Conservation (phyloP, 1,140 invertebrate genomes). For the Bombus consobrinus region DNA sequence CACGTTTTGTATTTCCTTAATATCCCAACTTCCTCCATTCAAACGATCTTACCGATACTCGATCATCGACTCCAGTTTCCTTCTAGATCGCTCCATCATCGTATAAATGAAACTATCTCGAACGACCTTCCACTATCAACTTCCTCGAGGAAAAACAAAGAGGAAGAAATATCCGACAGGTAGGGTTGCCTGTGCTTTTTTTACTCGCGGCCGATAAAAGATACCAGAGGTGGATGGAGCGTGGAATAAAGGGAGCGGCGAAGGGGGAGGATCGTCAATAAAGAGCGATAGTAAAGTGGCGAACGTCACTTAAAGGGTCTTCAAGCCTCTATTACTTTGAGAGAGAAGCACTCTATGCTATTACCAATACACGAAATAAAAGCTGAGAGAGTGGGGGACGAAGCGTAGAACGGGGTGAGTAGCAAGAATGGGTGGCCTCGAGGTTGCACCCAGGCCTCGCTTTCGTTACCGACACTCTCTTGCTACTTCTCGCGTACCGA, state of each 20-base stretch:
- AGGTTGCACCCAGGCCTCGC: conserved; percentile 22
- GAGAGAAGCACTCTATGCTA: conserved; percentile 72
- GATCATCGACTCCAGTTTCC: not conserved
- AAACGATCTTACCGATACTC: not conserved
- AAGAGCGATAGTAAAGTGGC: conserved; percentile 71
- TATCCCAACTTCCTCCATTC: not conserved
- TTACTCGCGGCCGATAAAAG: not conserved
- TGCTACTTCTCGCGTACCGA: not conserved
- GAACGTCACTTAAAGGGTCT: conserved; percentile 73
- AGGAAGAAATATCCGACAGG: not conserved
- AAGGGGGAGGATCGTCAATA: conserved; percentile 37
- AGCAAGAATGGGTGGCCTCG: not conserved
- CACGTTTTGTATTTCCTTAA: not conserved
- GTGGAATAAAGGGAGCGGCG: not conserved
- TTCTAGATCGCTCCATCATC: not conserved
- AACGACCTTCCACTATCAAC: not conserved
- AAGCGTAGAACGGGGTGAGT: not conserved
- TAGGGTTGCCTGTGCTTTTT: not conserved
- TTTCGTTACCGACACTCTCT: conserved; percentile 31
- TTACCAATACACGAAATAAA: conserved; percentile 75
- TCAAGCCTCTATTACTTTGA: conserved; percentile 71
- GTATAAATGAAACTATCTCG: conserved; percentile 3
- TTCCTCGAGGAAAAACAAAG: not conserved
- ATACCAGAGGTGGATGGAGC: conserved; percentile 16
- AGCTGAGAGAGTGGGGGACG: conserved; percentile 6